These are phyloP conservation scores for Venusia cambrica DNA, from an alignment of 2,888 invertebrate species.

Conservation along the genomic window DNA sequence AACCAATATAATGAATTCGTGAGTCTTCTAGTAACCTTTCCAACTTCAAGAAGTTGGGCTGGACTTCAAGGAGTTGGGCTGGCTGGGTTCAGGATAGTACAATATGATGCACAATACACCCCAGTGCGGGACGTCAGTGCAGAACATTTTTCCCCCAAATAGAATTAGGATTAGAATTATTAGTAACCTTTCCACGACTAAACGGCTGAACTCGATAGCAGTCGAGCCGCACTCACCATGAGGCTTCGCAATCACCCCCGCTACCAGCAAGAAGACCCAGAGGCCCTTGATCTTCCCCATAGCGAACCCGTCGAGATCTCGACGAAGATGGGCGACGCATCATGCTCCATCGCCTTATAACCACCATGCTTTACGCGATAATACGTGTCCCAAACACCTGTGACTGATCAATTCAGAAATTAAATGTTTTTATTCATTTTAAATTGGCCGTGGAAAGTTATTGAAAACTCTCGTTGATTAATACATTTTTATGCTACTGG, in stretches of 20 bases:
- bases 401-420: conserved; percentile 65
- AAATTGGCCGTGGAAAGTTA: conserved; percentile 46
- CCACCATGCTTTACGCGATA: conserved; percentile 45
- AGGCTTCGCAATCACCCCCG: conserved; percentile 25
- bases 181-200: no score
- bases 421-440: conserved; percentile 44
- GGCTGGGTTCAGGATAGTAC: no score
- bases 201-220: no score
- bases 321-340: conserved; percentile 43
- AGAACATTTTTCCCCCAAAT: no score
- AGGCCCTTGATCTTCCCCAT: conserved; percentile 40
- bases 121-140: no score
- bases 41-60: no score
- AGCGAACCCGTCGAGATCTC: conserved; percentile 24
- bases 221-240: conserved; percentile 37
- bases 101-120: no score
- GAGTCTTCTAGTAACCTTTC: no score
- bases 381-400: conserved; percentile 45
- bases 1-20: no score
- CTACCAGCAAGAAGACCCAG: conserved; percentile 36
- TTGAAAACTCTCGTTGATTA: conserved; percentile 24
- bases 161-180: no score
- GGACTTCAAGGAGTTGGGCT: no score
- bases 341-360: conserved; percentile 46
- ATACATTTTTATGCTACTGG: conserved; percentile 3